Conservation (phyloP, 2,888 invertebrate species). For the Pollenia angustigena region DNA sequence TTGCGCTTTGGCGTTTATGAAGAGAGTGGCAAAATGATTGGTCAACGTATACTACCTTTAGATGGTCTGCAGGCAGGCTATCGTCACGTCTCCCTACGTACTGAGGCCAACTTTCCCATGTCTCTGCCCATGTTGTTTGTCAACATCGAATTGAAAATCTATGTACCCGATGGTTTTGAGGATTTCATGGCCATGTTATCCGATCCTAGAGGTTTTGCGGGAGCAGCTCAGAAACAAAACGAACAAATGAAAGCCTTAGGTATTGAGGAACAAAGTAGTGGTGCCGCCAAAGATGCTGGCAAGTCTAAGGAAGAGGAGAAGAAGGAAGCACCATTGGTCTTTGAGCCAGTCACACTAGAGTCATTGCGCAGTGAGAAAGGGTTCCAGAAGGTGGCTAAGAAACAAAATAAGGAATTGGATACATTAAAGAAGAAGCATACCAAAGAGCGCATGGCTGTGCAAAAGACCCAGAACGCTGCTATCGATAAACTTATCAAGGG, state of each 20-base stretch:
- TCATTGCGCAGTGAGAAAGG: constrained; percentile 94
- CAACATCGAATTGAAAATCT: constrained; percentile 99
- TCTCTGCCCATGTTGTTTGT: constrained; percentile 99
- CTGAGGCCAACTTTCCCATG: constrained; percentile 99
- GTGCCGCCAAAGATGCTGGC: constrained; percentile 87
- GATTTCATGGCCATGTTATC: constrained; percentile 99
- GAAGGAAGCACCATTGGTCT: constrained; percentile 90
- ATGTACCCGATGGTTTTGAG: constrained; percentile 99
- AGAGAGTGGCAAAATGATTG: constrained; percentile 97
- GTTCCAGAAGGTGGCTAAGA: constrained; percentile 95
- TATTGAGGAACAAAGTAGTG: constrained; percentile 91
- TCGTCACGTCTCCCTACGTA: constrained; percentile 97
- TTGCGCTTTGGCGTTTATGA: constrained; percentile 99
- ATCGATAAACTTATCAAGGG: constrained; percentile 97
- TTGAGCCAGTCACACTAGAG: constrained; percentile 96
- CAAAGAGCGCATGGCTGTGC: constrained; percentile 95
- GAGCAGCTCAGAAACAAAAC: constrained; percentile 93
- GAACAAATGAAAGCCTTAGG: constrained; percentile 98
- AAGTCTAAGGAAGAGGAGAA: constrained; percentile 91
- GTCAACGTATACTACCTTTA: constrained; percentile 98
- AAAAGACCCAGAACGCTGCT: constrained; percentile 95
- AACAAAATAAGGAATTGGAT: constrained; percentile 98
- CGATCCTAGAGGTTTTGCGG: constrained; percentile 96
- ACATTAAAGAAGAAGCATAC: constrained; percentile 95
- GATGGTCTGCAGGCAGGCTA: constrained; percentile 99